Conservation (phyloP, 2,888 invertebrate species). For the Leucozona laternaria region DNA sequence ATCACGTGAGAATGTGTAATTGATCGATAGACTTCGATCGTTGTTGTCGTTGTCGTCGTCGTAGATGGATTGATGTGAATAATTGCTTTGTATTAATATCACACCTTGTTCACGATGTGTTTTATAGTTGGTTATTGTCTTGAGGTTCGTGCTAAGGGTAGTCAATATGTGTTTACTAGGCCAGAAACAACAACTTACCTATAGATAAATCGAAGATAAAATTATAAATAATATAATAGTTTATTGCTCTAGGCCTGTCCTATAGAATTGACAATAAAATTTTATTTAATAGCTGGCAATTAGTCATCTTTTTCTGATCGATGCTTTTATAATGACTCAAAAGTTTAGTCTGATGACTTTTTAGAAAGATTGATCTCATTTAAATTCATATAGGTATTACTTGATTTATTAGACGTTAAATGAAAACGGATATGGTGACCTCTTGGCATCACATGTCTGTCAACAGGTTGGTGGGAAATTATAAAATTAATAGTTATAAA, state of each 20-base stretch:
- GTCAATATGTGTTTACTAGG: constrained; percentile 36
- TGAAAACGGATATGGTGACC: constrained; percentile 53
- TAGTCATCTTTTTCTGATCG: constrained; percentile 43
- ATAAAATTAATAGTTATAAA: constrained; percentile 3
- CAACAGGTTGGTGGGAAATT: neutral
- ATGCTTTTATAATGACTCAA: constrained; percentile 45
- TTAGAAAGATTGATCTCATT: constrained; percentile 46
- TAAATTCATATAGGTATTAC: constrained; percentile 28
- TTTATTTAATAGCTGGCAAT: constrained; percentile 38
- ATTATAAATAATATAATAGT: constrained; percentile 4
- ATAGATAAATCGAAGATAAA: neutral
- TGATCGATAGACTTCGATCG: constrained; percentile 73
- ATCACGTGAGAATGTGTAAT: constrained; percentile 70
- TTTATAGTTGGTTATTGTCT: constrained; percentile 48
- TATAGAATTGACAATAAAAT: constrained; percentile 13
- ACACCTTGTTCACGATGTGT: constrained; percentile 69
- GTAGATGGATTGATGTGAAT: constrained; percentile 49
- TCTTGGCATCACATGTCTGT: constrained; percentile 10
- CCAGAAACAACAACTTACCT: neutral
- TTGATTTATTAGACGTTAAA: constrained; percentile 34
- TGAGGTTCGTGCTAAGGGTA: constrained; percentile 60
- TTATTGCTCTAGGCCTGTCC: constrained; percentile 38
- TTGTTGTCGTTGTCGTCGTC: constrained; percentile 26
- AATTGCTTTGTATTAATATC: constrained; percentile 70
- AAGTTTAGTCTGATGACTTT: neutral